Conservation (phyloP, 2,113 vertebrate genomes). For the Microcebus murinus region DNA sequence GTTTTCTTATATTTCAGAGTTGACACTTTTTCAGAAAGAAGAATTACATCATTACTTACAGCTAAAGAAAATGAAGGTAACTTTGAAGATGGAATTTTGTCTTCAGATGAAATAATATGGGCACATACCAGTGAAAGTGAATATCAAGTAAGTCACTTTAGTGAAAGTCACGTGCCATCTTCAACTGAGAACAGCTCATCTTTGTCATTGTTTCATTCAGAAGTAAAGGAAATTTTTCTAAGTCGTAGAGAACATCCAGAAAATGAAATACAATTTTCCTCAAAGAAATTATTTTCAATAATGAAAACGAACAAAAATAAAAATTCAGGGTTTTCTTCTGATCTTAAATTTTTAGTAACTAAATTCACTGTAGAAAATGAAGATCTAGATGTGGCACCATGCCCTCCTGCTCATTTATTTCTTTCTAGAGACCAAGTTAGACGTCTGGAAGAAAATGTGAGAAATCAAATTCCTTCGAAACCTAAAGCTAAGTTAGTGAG, state of each 20-base stretch:
- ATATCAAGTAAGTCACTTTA: not conserved
- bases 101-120: not conserved
- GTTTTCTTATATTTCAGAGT: constrained; percentile 52
- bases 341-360: constrained; percentile 1
- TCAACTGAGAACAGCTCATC: not conserved
- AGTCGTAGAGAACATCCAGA: not conserved
- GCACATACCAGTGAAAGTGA: not conserved
- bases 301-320: constrained; percentile 68
- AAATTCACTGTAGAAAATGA: not conserved
- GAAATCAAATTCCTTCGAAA: constrained; percentile 53
- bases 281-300: constrained; percentile 54
- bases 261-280: constrained; percentile 18
- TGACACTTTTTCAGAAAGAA: constrained; percentile 39
- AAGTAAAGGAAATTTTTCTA: constrained; percentile 39
- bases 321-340: constrained; percentile 6
- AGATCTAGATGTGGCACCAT: constrained; percentile 19
- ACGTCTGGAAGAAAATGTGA: constrained; percentile 69
- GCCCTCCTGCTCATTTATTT: constrained; percentile 53
- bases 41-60: not conserved
- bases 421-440: constrained; percentile 65
- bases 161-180: not conserved
- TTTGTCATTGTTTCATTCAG: constrained; percentile 34
- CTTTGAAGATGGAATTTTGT: not conserved
- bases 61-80: constrained; percentile 31
- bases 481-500: not conserved